phyloP scores from a whole-genome alignment of 1,140 invertebrate genomes.

The Sipha flava region DNA sequence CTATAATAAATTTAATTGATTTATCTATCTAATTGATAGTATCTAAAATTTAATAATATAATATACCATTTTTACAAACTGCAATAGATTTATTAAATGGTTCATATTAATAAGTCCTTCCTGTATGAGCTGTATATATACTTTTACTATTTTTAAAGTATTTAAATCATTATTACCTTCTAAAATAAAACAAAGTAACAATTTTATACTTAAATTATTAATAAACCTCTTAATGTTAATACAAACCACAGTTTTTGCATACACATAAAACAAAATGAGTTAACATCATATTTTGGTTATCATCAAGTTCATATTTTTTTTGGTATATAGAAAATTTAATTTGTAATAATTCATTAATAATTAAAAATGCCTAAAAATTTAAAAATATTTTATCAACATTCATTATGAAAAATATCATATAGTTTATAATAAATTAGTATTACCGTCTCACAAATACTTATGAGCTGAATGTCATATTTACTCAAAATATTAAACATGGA shows the following conservation, averaged over 20 bases:
- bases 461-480: background rate
- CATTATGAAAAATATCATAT: background rate
- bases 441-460: background rate
- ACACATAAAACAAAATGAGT: background rate
- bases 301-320: background rate
- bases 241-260: background rate
- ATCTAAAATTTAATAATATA: background rate
- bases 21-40: no score
- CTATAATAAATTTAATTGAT: background rate
- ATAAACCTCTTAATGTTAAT: background rate
- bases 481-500: background rate
- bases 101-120: background rate
- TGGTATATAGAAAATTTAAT: background rate
- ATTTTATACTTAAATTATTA: background rate
- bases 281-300: background rate
- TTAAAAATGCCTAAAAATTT: slow-evolving; percentile 6
- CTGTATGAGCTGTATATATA: slow-evolving; percentile 2
- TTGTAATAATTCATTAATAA: background rate
- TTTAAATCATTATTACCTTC: background rate
- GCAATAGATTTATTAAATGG: background rate
- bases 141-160: background rate
- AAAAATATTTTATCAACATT: background rate
- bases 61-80: slow-evolving; percentile 2
- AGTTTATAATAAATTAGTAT: background rate
- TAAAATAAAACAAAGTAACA: background rate